phyloP scores from a whole-genome alignment of 2,797 vertebrate species.

The Platalea minor region DNA sequence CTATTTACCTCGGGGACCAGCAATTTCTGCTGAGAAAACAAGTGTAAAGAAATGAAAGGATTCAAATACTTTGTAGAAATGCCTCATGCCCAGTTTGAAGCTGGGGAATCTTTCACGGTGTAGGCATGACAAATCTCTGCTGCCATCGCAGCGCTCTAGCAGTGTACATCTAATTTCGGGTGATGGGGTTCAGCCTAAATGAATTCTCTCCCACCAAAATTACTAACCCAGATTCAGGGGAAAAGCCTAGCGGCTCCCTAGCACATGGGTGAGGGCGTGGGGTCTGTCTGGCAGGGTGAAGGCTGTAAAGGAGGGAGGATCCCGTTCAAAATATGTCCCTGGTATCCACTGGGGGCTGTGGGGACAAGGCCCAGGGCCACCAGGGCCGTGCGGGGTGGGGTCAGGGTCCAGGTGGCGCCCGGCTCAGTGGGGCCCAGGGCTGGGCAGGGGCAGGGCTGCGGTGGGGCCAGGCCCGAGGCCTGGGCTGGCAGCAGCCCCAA shows the following conservation, averaged over 20 bases:
- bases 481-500: neutral
- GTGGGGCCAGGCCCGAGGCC: neutral
- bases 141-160: fast-evolving
- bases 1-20: neutral
- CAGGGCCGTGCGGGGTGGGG: fast-evolving
- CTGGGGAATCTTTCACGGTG: neutral
- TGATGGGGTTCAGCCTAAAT: neutral
- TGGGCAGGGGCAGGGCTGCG: neutral
- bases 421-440: too few relatives aligned
- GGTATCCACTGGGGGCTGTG: neutral
- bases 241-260: neutral
- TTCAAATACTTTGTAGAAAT: neutral
- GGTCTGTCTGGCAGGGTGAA: neutral
- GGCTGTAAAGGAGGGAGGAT: neutral
- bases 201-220: neutral
- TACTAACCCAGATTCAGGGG: neutral
- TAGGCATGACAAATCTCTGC: neutral
- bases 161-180: neutral
- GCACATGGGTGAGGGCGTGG: fast-evolving
- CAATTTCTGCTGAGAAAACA: neutral
- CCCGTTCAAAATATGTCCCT: neutral
- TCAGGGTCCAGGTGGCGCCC: neutral
- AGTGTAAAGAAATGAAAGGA: neutral
- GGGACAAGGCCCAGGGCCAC: neutral
- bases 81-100: neutral